A percentile compares a stretch with the other conserved stretches of the same genome.
Evolutionary conservation across 64 coral and sea anemone species (phyloP).

Genomic region (Montipora cactus): DNA sequence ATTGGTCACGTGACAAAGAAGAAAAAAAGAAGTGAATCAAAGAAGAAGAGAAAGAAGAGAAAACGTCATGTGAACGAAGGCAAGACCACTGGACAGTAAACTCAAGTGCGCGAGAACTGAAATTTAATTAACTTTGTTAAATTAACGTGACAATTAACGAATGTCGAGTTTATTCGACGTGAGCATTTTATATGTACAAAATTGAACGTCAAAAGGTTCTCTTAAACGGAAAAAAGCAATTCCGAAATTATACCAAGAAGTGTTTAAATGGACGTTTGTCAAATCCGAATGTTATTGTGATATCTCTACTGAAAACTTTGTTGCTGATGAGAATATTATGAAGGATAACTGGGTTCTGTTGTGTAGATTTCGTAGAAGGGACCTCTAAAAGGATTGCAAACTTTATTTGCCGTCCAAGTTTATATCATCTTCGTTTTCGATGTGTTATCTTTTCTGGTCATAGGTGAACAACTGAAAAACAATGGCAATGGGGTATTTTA

Average conservation of each 20-base stretch:
- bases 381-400: background rate
- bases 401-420: background rate
- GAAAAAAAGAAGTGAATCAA: conserved; percentile 33
- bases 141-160: background rate
- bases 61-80: conserved; percentile 29
- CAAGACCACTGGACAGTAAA: background rate
- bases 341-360: background rate
- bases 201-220: background rate
- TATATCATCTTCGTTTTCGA: too few species aligned
- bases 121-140: background rate
- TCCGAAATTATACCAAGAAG: background rate
- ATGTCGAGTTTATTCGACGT: background rate
- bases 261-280: background rate
- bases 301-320: background rate
- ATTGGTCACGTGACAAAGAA: conserved; percentile 72
- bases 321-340: background rate
- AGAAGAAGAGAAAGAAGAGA: conserved; percentile 43
- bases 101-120: background rate
- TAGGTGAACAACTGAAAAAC: too few species aligned
- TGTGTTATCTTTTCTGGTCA: too few species aligned
- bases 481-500: too few species aligned
- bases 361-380: background rate
- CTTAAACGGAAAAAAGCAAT: background rate
- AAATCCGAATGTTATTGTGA: background rate
- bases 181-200: conserved; percentile 23